Evolutionary conservation across 1,140 invertebrate genomes (phyloP).

Genomic region (Zaprionus taronus): DNA sequence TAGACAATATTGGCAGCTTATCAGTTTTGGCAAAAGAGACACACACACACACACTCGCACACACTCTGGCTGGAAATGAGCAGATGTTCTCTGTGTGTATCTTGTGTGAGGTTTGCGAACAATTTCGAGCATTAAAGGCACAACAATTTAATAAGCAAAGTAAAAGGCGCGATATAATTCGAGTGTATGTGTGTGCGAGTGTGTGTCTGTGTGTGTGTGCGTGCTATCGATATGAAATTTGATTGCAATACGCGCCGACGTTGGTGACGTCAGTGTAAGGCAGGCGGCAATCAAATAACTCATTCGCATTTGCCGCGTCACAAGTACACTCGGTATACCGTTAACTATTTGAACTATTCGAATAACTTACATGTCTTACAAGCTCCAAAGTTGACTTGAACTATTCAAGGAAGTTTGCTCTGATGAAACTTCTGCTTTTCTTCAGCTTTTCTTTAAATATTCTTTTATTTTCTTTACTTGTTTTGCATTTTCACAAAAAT

Average conservation of each 20-base stretch:
- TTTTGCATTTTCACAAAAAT: constrained; percentile 7
- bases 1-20: constrained; percentile 40
- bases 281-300: constrained; percentile 21
- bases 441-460: not conserved
- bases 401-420: not conserved
- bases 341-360: not conserved
- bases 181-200: not conserved
- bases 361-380: constrained; percentile 36
- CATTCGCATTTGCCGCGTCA: constrained; percentile 15
- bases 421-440: not conserved
- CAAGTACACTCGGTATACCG: not conserved
- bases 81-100: constrained; percentile 40
- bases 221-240: constrained; percentile 36
- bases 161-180: constrained; percentile 40
- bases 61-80: constrained; percentile 9
- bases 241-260: constrained; percentile 36
- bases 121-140: constrained; percentile 29
- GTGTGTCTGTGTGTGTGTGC: constrained; percentile 1
- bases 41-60: constrained; percentile 6
- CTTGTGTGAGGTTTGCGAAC: constrained; percentile 27
- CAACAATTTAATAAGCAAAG: constrained; percentile 39
- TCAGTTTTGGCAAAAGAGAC: constrained; percentile 50
- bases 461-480: not conserved
- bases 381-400: constrained; percentile 19
- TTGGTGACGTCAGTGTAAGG: constrained; percentile 34